These are phyloP conservation scores for Numida meleagris DNA, from an alignment of 2,113 vertebrate species.

Conservation along the genomic window DNA sequence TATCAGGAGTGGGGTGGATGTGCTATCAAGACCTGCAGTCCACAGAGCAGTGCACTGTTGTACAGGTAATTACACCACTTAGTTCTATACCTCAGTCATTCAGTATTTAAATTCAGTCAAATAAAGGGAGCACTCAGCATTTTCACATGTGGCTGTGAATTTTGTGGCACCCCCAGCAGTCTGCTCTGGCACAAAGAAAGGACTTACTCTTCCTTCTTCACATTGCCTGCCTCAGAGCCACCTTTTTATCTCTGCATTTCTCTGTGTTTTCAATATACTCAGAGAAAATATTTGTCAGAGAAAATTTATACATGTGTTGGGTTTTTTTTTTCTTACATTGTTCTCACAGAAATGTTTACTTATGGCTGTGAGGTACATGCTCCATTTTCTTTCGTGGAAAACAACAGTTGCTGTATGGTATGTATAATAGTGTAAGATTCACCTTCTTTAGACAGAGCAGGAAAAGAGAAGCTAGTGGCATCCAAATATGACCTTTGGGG, in stretches of 20 bases:
- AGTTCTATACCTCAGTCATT: neutral
- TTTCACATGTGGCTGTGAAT: neutral
- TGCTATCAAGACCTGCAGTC: neutral
- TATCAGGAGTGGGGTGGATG: neutral
- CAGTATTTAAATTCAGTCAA: neutral
- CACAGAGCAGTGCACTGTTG: neutral
- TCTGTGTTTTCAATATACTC: neutral
- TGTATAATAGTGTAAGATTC: slow-evolving; percentile 3
- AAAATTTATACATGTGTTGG: too few relatives aligned
- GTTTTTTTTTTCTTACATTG: neutral
- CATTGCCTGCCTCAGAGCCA: neutral
- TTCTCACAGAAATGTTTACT: neutral
- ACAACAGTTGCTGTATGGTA: neutral
- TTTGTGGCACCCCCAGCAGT: fast-evolving
- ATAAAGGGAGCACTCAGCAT: neutral
- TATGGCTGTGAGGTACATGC: neutral
- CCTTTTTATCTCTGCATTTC: neutral
- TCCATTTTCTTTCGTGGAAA: slow-evolving; percentile 10
- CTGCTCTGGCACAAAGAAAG: fast-evolving
- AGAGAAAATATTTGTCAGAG: too few relatives aligned
- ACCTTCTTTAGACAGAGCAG: slow-evolving; percentile 15
- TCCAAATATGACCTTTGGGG: neutral
- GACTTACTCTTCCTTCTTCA: neutral
- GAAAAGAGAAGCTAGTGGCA: neutral
- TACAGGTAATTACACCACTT: neutral